Conservation (phyloP, 23 tunicate species). For the Clavelina lepadiformis region DNA sequence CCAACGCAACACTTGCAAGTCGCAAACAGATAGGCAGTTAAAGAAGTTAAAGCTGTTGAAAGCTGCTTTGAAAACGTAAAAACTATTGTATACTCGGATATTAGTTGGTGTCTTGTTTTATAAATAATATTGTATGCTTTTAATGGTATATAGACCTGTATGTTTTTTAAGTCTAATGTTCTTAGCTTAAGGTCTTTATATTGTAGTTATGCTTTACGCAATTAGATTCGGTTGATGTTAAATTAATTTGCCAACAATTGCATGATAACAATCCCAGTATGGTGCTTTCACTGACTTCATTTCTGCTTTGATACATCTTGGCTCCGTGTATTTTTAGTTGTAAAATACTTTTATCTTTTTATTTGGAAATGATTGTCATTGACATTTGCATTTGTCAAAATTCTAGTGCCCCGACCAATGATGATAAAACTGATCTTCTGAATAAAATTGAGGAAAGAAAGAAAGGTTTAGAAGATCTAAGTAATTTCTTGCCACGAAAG, state of each 20-base stretch:
- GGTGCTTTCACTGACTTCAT: too few species aligned
- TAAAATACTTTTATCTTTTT: neutral
- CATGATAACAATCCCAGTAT: too few species aligned
- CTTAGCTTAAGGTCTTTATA: too few species aligned
- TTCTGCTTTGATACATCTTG: too few species aligned
- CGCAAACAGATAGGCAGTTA: constrained; percentile 42
- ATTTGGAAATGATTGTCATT: neutral
- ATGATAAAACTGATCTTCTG: constrained; percentile 42
- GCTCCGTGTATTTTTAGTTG: too few species aligned
- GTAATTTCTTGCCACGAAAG: constrained; percentile 75
- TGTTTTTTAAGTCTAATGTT: too few species aligned
- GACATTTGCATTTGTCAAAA: neutral
- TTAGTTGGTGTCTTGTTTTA: neutral
- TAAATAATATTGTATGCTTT: neutral
- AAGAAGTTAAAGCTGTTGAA: constrained; percentile 50
- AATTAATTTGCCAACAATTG: too few species aligned
- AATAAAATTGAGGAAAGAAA: constrained; percentile 45
- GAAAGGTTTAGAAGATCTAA: constrained; percentile 32
- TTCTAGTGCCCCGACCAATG: constrained; percentile 37
- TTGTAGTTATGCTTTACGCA: too few species aligned
- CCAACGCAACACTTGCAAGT: constrained; percentile 56
- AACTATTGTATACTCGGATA: neutral
- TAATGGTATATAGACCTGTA: neutral
- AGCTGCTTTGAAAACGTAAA: constrained; percentile 48
- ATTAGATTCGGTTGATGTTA: too few species aligned